Conservation (phyloP, 2,113 vertebrate species). For the Nibea albiflora region DNA sequence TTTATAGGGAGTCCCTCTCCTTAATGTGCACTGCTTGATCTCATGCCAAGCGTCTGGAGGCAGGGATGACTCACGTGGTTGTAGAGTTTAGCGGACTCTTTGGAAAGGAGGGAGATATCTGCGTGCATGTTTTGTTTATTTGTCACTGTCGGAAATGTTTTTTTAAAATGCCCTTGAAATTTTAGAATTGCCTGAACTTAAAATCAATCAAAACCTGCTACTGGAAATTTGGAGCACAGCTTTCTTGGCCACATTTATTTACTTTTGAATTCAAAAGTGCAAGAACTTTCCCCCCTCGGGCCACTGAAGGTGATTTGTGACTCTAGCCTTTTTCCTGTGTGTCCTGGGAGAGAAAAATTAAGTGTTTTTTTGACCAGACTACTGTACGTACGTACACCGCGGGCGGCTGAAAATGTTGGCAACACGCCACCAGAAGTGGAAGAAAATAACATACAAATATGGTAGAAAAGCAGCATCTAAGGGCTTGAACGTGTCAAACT, state of each 20-base stretch:
- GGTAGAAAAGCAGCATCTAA: constrained; percentile 22
- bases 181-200: constrained; percentile 1
- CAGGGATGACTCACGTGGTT: constrained; percentile 47
- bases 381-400: constrained; percentile 21
- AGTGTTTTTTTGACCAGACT: constrained; percentile 43
- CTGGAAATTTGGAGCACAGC: constrained; percentile 45
- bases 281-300: constrained; percentile 28
- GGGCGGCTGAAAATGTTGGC: constrained; percentile 45
- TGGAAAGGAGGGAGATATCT: constrained; percentile 16
- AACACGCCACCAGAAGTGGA: constrained; percentile 4
- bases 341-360: constrained; percentile 48
- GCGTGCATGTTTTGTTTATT: constrained; percentile 39
- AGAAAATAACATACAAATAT: constrained; percentile 38
- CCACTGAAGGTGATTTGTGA: constrained; percentile 62
- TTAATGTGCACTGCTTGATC: constrained; percentile 54
- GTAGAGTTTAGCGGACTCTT: constrained; percentile 35
- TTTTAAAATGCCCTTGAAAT: constrained; percentile 22
- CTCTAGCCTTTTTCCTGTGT: constrained; percentile 28
- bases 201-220: constrained; percentile 49
- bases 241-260: constrained; percentile 54
- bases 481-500: background rate
- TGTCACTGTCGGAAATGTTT: constrained; percentile 29
- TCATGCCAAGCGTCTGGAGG: constrained; percentile 60
- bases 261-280: constrained; percentile 47
- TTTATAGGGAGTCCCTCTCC: constrained; percentile 58